Evolutionary conservation across 2,113 vertebrate species (phyloP).

Genomic region (Ptilonorhynchus violaceus): DNA sequence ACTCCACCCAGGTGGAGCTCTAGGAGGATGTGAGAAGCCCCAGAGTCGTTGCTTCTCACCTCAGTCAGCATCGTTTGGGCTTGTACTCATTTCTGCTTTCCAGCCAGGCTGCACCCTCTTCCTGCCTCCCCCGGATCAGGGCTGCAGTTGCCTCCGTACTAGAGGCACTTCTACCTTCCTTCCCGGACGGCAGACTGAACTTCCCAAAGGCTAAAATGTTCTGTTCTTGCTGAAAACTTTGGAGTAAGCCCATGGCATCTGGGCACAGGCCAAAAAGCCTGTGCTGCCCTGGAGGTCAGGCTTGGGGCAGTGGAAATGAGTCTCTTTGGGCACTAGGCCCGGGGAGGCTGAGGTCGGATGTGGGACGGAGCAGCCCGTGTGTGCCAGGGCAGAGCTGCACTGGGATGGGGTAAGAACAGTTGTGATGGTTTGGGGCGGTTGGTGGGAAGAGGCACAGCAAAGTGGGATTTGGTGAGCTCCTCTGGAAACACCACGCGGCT

Average conservation of each 20-base stretch:
- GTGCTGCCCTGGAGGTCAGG: background rate
- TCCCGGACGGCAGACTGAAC: background rate
- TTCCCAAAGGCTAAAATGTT: background rate
- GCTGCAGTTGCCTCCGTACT: background rate
- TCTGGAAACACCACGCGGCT: background rate
- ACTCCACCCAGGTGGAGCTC: background rate
- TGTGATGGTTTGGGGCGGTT: background rate
- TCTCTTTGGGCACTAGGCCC: accelerated
- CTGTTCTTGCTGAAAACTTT: background rate
- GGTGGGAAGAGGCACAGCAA: background rate
- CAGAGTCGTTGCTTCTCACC: background rate
- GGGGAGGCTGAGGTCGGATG: background rate
- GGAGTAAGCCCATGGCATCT: background rate
- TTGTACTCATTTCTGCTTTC: background rate
- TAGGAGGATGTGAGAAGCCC: background rate
- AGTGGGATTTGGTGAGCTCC: background rate
- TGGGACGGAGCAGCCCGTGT: background rate
- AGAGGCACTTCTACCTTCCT: background rate
- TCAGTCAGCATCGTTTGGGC: accelerated
- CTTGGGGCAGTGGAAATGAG: background rate
- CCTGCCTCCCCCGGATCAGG: background rate
- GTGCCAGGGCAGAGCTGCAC: background rate
- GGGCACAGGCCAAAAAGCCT: background rate
- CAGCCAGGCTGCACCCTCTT: background rate
- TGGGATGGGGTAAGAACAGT: background rate